phyloP scores from a whole-genome alignment of 2,888 invertebrate genomes.

The Proisotoma minuta region DNA sequence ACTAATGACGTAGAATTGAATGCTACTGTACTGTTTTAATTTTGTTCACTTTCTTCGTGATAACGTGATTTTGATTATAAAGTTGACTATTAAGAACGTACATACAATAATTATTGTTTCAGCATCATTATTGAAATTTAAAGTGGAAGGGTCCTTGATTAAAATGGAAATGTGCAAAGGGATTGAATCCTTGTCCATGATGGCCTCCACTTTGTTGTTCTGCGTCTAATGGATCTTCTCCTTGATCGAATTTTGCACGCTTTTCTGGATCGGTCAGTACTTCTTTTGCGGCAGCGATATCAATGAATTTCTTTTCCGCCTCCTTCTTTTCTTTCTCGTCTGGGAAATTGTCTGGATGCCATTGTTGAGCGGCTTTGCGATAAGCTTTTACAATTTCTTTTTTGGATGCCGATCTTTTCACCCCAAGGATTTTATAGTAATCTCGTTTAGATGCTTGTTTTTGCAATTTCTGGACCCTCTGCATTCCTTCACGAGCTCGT shows the following conservation, averaged over 20 bases:
- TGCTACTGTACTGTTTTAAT: too few relatives aligned
- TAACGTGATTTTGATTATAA: too few relatives aligned
- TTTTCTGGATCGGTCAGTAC: constrained; percentile 75
- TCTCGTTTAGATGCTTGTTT: constrained; percentile 89
- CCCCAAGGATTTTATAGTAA: constrained; percentile 94
- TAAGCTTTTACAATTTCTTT: constrained; percentile 93
- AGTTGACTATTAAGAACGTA: too few relatives aligned
- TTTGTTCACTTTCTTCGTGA: too few relatives aligned
- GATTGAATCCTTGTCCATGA: constrained; percentile 64
- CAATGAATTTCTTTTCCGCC: constrained; percentile 96
- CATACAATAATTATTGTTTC: too few relatives aligned
- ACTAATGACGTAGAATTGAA: too few relatives aligned
- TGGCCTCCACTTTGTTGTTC: constrained; percentile 63
- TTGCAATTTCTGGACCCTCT: constrained; percentile 81
- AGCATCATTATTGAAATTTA: constrained; percentile 83
- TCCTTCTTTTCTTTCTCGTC: constrained; percentile 78
- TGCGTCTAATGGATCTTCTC: constrained; percentile 95
- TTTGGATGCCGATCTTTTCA: constrained; percentile 83
- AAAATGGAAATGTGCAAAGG: constrained; percentile 70
- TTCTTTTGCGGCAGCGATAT: constrained; percentile 98
- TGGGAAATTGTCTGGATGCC: constrained; percentile 95
- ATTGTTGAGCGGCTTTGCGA: constrained; percentile 90
- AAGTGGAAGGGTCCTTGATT: constrained; percentile 84
- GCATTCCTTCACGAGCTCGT: constrained; percentile 82
- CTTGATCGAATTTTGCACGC: constrained; percentile 85